phyloP scores from a whole-genome alignment of 2,888 invertebrate genomes.

The Aethes cnicana region DNA sequence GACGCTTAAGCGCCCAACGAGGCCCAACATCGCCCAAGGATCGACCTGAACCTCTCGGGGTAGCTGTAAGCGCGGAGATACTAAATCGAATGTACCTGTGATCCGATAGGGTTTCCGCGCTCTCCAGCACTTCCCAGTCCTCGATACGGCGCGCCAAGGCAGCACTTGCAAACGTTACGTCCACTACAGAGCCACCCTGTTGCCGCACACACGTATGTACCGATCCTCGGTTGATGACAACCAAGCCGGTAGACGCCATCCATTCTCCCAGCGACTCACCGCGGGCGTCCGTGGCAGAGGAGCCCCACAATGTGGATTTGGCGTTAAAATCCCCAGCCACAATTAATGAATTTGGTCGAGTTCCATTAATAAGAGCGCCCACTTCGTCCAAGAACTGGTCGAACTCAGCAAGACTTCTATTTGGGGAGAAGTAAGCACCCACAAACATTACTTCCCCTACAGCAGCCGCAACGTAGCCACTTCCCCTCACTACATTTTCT shows the following conservation, averaged over 20 bases:
- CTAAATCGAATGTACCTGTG: slow-evolving; percentile 10
- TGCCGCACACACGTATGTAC: not conserved
- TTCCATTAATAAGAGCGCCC: not conserved
- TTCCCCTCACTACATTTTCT: not conserved
- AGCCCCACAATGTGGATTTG: not conserved
- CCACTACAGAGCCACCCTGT: slow-evolving; percentile 9
- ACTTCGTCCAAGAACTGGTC: not conserved
- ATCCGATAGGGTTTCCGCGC: slow-evolving; percentile 21
- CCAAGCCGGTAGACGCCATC: not conserved
- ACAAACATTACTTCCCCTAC: slow-evolving; percentile 14
- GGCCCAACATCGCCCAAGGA: not conserved
- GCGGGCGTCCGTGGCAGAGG: not conserved
- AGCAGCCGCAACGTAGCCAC: slow-evolving; percentile 23
- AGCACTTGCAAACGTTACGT: slow-evolving; percentile 9
- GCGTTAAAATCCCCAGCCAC: slow-evolving; percentile 1
- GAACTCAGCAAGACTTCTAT: not conserved
- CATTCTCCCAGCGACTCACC: not conserved
- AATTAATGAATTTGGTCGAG: not conserved
- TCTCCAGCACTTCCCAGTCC: slow-evolving; percentile 14
- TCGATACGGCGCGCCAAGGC: slow-evolving; percentile 4
- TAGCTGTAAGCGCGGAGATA: not conserved
- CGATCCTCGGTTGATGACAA: not conserved
- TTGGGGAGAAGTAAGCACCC: no score
- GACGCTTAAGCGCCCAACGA: not conserved
- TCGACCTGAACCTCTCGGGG: not conserved